These are phyloP conservation scores for Cyclina sinensis DNA, from an alignment of 1,140 invertebrate species.

Conservation along the genomic window DNA sequence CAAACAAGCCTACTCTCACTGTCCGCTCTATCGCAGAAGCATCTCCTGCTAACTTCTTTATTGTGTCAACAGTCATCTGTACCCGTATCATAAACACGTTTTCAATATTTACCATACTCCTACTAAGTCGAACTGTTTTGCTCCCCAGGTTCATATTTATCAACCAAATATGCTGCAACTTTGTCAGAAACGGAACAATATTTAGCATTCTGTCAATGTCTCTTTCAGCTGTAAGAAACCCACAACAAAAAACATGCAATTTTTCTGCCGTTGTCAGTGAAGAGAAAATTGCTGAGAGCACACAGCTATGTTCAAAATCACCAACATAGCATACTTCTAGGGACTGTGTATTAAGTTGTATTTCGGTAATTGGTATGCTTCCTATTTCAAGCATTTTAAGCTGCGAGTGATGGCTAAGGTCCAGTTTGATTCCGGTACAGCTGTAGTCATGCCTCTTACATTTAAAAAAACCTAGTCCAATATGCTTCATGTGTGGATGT, in stretches of 20 bases:
- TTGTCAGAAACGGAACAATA: neutral
- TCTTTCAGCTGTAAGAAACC: neutral
- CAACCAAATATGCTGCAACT: neutral
- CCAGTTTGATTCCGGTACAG: neutral
- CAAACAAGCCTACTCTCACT: neutral
- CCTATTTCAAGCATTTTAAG: neutral
- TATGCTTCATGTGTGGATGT: neutral
- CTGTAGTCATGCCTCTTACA: neutral
- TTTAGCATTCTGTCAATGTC: neutral
- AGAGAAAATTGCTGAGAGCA: neutral
- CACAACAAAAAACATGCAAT: neutral
- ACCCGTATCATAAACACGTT: neutral
- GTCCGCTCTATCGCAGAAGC: neutral
- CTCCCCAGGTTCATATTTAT: neutral
- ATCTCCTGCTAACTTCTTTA: neutral
- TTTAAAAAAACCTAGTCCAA: neutral
- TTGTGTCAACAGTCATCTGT: neutral
- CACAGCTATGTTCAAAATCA: neutral
- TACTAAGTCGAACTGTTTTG: neutral
- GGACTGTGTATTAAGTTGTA: neutral
- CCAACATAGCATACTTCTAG: slow-evolving; percentile 6
- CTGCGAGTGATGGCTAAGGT: neutral
- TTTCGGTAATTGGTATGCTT: neutral
- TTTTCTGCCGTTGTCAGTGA: neutral
- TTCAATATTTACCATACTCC: neutral